Conservation (phyloP, 2,797 vertebrate species). For the Eutrigla gurnardus region DNA sequence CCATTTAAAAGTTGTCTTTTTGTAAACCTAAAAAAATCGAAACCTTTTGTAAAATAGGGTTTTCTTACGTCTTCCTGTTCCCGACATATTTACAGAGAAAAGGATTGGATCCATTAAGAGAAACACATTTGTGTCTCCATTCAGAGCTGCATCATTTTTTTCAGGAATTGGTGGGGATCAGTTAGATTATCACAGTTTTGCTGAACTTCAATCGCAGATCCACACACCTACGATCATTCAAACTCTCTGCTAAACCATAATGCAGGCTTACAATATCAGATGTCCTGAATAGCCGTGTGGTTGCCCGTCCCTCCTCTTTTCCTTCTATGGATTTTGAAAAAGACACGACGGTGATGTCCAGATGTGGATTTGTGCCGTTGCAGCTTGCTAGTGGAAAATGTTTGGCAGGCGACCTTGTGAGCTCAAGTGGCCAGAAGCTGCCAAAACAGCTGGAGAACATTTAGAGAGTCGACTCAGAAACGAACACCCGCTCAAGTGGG, state of each 20-base stretch:
- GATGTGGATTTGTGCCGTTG: background rate
- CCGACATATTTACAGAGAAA: too few relatives aligned
- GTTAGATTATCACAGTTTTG: background rate
- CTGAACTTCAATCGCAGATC: background rate
- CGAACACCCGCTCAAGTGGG: background rate
- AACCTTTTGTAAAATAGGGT: too few relatives aligned
- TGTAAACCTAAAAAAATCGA: too few relatives aligned
- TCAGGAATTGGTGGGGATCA: too few relatives aligned
- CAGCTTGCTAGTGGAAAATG: constrained; percentile 2
- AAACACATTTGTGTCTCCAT: too few relatives aligned
- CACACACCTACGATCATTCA: background rate
- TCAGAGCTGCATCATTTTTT: too few relatives aligned
- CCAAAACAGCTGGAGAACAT: constrained; percentile 14
- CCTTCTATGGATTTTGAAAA: background rate
- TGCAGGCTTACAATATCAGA: background rate
- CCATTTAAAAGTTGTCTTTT: too few relatives aligned
- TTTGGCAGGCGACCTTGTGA: constrained; percentile 1
- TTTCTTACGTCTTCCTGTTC: background rate
- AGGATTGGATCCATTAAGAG: too few relatives aligned
- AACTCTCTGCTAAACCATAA: background rate
- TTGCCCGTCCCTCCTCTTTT: background rate
- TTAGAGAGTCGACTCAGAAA: background rate
- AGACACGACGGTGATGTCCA: background rate
- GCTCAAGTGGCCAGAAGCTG: background rate
- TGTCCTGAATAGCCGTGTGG: background rate